phyloP scores from a whole-genome alignment of 2,113 vertebrate species.

The Speoplatyrhinus poulsoni region DNA sequence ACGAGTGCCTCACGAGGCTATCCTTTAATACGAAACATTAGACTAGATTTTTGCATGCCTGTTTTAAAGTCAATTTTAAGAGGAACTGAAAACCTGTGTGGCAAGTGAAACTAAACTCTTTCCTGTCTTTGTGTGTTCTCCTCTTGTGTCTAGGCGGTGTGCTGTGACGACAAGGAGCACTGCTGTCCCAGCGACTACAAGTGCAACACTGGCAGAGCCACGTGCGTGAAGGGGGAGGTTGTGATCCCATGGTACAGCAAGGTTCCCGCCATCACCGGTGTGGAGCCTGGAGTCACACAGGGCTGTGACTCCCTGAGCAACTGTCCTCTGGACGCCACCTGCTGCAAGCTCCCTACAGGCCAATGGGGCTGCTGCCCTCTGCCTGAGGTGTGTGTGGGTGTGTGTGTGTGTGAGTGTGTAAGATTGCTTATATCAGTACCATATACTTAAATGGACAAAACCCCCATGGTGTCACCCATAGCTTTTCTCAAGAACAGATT shows the following conservation, averaged over 20 bases:
- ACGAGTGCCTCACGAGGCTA: too few species aligned
- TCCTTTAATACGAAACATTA: too few species aligned
- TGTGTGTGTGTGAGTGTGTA: conserved; percentile 1
- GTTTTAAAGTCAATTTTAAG: conserved; percentile 7
- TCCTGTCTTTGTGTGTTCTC: conserved; percentile 21
- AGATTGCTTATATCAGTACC: not conserved
- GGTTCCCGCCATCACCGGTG: conserved; percentile 26
- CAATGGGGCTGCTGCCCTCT: conserved; percentile 73
- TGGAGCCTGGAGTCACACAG: conserved; percentile 6
- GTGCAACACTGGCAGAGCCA: conserved; percentile 30
- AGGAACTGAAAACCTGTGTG: conserved; percentile 27
- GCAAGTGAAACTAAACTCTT: not conserved
- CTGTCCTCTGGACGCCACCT: conserved; percentile 58
- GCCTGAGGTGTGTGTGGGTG: conserved; percentile 47
- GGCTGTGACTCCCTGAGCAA: conserved; percentile 18
- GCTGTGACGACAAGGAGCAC: conserved; percentile 67
- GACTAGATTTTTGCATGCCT: too few species aligned
- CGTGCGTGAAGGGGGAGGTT: conserved; percentile 55
- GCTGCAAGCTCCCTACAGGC: conserved; percentile 57
- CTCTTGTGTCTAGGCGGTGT: conserved; percentile 65
- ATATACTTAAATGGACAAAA: too few species aligned
- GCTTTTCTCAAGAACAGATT: too few species aligned
- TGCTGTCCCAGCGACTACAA: conserved; percentile 69
- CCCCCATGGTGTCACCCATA: too few species aligned
- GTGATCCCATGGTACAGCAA: conserved; percentile 76